Percentiles rank a stretch among this genome's conserved stretches.
These are phyloP conservation scores for Piprites chloris DNA, from an alignment of 2,113 vertebrate genomes.

Conservation along the genomic window DNA sequence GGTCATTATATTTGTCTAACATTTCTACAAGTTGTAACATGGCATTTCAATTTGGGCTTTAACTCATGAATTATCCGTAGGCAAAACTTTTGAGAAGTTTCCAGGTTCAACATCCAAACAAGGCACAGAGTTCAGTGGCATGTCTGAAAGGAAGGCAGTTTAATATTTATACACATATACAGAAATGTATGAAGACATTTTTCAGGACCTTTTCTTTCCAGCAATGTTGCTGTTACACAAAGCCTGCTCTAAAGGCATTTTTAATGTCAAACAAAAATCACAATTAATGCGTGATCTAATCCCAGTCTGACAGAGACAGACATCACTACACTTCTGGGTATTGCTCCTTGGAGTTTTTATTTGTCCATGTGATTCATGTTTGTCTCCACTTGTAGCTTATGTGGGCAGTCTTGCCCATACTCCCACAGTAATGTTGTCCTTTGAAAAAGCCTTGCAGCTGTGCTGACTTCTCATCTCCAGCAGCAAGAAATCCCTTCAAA, in stretches of 20 bases:
- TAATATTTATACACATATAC: conserved; percentile 36
- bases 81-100: conserved; percentile 58
- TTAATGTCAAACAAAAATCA: conserved; percentile 7
- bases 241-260: background rate
- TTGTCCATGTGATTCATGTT: background rate
- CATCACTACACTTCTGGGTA: background rate
- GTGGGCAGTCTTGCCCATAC: background rate
- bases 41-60: conserved; percentile 61
- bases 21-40: conserved; percentile 65
- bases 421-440: background rate
- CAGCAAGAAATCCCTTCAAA: background rate
- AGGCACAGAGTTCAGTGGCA: conserved; percentile 28
- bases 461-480: background rate
- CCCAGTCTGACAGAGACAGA: background rate
- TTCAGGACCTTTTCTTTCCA: conserved; percentile 46
- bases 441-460: background rate
- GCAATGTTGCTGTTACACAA: background rate
- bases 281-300: background rate
- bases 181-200: conserved; percentile 31
- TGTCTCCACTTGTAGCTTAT: background rate
- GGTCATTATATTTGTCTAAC: conserved; percentile 67
- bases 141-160: conserved; percentile 42
- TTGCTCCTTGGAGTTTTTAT: background rate
- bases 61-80: conserved; percentile 62
- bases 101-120: conserved; percentile 65